phyloP scores from a whole-genome alignment of 1,140 invertebrate genomes.

The Calosoma granatense region DNA sequence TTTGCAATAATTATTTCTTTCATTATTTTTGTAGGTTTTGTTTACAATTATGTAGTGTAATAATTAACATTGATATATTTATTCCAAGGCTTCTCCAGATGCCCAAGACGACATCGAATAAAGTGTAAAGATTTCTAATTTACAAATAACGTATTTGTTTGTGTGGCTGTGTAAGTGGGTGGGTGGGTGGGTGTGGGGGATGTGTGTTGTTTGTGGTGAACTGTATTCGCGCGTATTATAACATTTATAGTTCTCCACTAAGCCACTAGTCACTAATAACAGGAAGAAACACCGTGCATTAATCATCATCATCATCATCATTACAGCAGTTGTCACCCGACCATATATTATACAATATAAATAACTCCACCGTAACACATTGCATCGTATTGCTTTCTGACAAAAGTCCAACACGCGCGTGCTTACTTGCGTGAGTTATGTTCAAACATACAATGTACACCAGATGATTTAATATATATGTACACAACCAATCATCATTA shows the following conservation, averaged over 20 bases:
- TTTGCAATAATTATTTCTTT: no score
- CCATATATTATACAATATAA: no score
- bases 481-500: constrained; percentile 25
- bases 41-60: no score
- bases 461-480: constrained; percentile 19
- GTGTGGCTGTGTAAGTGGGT: no score
- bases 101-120: constrained; percentile 4
- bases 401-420: background rate
- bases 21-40: no score
- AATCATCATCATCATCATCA: constrained; percentile 33
- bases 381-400: no score
- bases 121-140: constrained; percentile 15
- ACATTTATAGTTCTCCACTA: constrained; percentile 3
- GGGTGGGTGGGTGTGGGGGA: no score
- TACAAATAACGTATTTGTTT: constrained; percentile 30
- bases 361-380: no score
- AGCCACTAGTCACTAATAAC: constrained; percentile 31
- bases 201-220: constrained; percentile 21
- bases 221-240: constrained; percentile 12
- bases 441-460: constrained; percentile 20
- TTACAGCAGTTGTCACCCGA: no score
- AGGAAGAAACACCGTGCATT: constrained; percentile 35
- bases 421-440: constrained; percentile 7
- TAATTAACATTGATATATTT: constrained; percentile 23
- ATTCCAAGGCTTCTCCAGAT: constrained; percentile 15